A percentile compares a stretch with the other conserved stretches of the same genome.
Conservation (phyloP, 2,888 invertebrate genomes). For the Scelioninae gen. 1 region DNA sequence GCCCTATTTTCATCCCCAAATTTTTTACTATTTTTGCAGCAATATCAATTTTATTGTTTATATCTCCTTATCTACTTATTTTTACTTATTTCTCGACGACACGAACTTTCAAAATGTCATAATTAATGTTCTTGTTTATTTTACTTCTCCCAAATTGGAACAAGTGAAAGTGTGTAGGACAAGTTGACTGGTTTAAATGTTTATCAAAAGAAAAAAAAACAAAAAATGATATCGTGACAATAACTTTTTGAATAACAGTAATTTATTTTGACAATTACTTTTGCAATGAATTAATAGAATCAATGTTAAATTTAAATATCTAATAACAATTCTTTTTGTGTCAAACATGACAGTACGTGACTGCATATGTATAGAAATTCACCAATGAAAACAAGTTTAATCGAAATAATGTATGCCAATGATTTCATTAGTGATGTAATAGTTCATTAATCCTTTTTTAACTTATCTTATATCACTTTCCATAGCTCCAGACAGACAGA, state of each 20-base stretch:
- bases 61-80: not conserved
- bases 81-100: not conserved
- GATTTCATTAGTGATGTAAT: conserved; percentile 38
- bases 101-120: not conserved
- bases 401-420: conserved; percentile 25
- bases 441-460: conserved; percentile 41
- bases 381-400: conserved; percentile 14
- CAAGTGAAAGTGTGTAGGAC: conserved; percentile 20
- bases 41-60: not conserved
- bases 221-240: no score
- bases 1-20: not conserved
- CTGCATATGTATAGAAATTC: not conserved
- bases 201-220: no score
- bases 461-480: conserved; percentile 35
- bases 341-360: not conserved
- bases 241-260: no score
- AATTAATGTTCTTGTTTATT: not conserved
- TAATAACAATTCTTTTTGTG: not conserved
- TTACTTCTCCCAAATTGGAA: not conserved
- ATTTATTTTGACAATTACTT: no score
- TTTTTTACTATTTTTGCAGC: not conserved
- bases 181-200: not conserved
- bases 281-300: no score
- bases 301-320: no score
- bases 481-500: not conserved